phyloP scores from a whole-genome alignment of 2,888 invertebrate species.

The Lasioglossum vierecki region DNA sequence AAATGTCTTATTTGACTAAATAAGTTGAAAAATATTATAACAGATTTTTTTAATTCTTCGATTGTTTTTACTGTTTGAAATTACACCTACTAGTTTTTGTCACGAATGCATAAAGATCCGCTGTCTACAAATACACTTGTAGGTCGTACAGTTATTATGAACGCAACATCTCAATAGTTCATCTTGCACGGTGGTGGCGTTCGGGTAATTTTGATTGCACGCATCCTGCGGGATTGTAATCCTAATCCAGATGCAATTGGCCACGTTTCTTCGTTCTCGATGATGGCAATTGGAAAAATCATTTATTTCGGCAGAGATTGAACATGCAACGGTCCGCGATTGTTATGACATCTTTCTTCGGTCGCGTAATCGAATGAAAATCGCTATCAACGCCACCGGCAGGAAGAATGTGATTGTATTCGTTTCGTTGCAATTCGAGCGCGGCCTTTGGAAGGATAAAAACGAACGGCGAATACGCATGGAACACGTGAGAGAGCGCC shows the following conservation, averaged over 20 bases:
- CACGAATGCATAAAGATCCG: no score
- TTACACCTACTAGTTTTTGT: no score
- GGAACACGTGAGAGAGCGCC: slow-evolving; percentile 35
- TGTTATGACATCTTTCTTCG: not conserved
- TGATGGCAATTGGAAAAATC: not conserved
- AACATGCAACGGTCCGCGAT: not conserved
- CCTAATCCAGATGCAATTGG: not conserved
- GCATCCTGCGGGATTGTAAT: no score
- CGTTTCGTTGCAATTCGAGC: slow-evolving; percentile 19
- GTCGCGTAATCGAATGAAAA: not conserved
- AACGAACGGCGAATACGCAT: slow-evolving; percentile 27
- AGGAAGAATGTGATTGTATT: slow-evolving; percentile 26
- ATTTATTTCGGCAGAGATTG: not conserved
- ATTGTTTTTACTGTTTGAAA: no score
- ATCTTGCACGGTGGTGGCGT: no score
- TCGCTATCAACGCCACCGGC: not conserved
- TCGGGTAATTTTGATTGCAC: no score
- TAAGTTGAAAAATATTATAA: no score
- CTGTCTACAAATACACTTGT: no score
- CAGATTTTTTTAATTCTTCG: no score
- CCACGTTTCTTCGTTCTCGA: not conserved
- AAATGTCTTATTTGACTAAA: no score
- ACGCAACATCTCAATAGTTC: no score
- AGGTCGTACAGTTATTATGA: no score
- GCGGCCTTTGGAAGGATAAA: slow-evolving; percentile 28